A percentile compares a stretch with the other conserved stretches of the same genome.
Conservation (phyloP, 2,888 invertebrate genomes). For the Archips crataeganus region DNA sequence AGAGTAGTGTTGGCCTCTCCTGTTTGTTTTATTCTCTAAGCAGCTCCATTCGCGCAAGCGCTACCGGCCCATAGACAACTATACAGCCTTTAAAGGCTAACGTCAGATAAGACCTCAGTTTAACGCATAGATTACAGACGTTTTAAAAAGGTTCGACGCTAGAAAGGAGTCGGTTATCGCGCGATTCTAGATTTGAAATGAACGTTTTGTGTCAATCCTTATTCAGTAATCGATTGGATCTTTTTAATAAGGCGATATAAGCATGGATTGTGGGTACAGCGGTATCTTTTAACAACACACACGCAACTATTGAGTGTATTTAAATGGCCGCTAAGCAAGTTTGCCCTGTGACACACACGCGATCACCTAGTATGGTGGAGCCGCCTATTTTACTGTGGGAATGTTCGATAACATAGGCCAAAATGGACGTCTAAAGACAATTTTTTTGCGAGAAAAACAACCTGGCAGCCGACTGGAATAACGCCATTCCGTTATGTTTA, state of each 20-base stretch:
- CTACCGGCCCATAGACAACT: constrained; percentile 47
- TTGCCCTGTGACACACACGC: too few relatives aligned
- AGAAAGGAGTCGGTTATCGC: constrained; percentile 43
- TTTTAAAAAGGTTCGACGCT: constrained; percentile 49
- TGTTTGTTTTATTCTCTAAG: neutral
- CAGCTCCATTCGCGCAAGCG: constrained; percentile 60
- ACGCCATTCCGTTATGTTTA: too few relatives aligned
- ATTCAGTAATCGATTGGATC: constrained; percentile 24
- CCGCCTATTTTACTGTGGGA: too few relatives aligned
- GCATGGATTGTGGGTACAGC: neutral
- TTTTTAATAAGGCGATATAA: constrained; percentile 32
- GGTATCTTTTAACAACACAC: neutral
- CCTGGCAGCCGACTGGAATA: too few relatives aligned
- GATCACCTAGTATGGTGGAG: too few relatives aligned
- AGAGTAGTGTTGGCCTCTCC: neutral
- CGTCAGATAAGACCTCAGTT: constrained; percentile 65
- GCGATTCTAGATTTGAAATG: constrained; percentile 38
- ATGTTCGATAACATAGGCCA: too few relatives aligned
- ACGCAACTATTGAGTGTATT: too few relatives aligned
- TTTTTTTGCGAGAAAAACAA: too few relatives aligned
- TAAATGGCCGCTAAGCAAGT: too few relatives aligned
- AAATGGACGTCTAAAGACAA: too few relatives aligned
- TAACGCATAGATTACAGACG: constrained; percentile 55
- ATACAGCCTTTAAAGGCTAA: constrained; percentile 60
- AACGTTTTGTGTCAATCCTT: constrained; percentile 40